Evolutionary conservation across 2,797 vertebrate genomes (phyloP), one percentile per base, ranked within the genome.

Genomic region (Myioborus miniatus): DNA sequence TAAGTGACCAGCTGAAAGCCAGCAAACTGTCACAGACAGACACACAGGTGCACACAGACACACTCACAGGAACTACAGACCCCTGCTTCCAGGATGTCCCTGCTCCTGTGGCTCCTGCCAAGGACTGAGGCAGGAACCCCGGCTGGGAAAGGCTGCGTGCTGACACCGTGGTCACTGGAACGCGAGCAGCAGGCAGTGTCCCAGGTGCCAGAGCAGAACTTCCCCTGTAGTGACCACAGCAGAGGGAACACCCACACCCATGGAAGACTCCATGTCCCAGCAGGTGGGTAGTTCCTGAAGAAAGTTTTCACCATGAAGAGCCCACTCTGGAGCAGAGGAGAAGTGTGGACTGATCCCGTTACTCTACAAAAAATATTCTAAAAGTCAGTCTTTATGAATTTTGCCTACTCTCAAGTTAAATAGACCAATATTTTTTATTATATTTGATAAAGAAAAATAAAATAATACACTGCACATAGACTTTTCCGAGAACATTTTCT

Each of bases 111-210:
- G 10, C 26, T 69, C 37, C 47, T 9, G 41, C 2, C 67, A 37
- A 12, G 37, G 44, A 24, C n/a, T 24, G 37, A 37, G 29, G 9
- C 72, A 53, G 72, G 55, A 29, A 3, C 34, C 7, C 24, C 17
- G 10, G 47, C 3, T 30, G 0, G 4, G 41, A 62, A 55, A n/a
- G 17, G 8, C 24, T 26, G 26, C 0, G 0, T 34, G 41, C 50
- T 43, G 67, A n/a, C 29, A 8, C 43, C 10, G 3, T 1, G 15
- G 36, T 9, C 49, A 32, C 19, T 15, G n/a, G n/a, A 27, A 59
- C 49, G 53, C 17, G 21, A 83, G 41, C 34, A 12, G 23, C 7
- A 79, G 26, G 2, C 32, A 53, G 8, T 13, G 37, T 4, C 79
- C 22, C 37, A 41, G 44, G 12, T 1, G 3, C 8, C 1, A 2